A percentile compares a stretch with the other conserved stretches of the same genome.
Conservation (phyloP, 53 echinoderm and acorn worm species). For the Patiria pectinifera region DNA sequence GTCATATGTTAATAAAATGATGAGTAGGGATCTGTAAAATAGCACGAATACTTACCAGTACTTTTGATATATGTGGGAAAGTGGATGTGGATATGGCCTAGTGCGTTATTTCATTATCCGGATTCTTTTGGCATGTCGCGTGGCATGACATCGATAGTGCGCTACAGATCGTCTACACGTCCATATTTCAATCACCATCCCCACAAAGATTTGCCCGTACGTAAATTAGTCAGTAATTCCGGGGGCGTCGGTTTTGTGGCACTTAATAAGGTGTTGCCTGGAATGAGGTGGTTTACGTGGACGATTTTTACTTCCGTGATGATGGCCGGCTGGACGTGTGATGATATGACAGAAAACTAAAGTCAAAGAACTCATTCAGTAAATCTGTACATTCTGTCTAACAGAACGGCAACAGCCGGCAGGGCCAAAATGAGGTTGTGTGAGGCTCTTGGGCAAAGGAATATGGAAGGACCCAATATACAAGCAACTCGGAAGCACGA, state of each 20-base stretch:
- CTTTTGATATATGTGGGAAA: conserved; percentile 5
- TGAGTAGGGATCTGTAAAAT: neutral
- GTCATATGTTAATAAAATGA: neutral
- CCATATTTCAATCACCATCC: conserved; percentile 20
- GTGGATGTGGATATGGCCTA: neutral
- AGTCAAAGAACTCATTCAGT: neutral
- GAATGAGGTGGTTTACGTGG: conserved; percentile 31
- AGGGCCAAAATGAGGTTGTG: too few species aligned
- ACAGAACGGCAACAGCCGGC: neutral
- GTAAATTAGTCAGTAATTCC: conserved; percentile 37
- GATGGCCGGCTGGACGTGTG: neutral
- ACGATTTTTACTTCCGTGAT: conserved; percentile 6
- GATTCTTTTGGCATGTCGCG: neutral
- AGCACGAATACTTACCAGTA: neutral
- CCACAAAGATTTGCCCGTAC: neutral
- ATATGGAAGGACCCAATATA: too few species aligned
- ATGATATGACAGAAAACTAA: neutral
- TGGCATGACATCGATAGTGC: neutral
- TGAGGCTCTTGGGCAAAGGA: too few species aligned
- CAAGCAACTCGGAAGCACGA: too few species aligned
- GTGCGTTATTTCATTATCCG: neutral
- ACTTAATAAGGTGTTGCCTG: conserved; percentile 25
- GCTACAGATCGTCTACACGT: neutral
- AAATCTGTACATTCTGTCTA: too few species aligned
- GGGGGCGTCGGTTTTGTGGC: conserved; percentile 8